Percentiles rank a stretch among this genome's conserved stretches.
phyloP scores from a whole-genome alignment of 2,888 invertebrate genomes.

The Acrobeloides nanus region DNA sequence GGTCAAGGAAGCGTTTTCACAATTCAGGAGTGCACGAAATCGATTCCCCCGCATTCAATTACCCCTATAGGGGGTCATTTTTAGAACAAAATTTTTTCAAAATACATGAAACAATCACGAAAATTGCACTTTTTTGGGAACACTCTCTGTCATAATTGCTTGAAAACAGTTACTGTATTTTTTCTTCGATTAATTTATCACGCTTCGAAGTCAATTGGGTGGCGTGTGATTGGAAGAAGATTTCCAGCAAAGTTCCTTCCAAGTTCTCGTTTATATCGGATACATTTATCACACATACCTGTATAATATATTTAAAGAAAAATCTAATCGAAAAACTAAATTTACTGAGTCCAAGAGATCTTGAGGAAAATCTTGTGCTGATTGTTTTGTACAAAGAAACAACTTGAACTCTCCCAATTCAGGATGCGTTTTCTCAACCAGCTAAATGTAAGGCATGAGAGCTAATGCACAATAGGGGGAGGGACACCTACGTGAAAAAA shows the following conservation, averaged over 20 bases:
- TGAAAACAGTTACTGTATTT: slow-evolving; percentile 10
- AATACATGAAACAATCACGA: too few relatives aligned
- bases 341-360: slow-evolving; percentile 18
- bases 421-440: slow-evolving; percentile 5
- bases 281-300: slow-evolving; percentile 22
- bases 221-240: slow-evolving; percentile 18
- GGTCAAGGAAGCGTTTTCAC: too few relatives aligned
- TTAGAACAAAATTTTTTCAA: neutral
- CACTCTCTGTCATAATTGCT: too few relatives aligned
- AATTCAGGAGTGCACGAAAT: too few relatives aligned
- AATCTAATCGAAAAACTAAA: neutral
- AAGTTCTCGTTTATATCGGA: too few relatives aligned
- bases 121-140: too few relatives aligned
- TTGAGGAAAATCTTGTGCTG: slow-evolving; percentile 6
- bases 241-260: slow-evolving; percentile 25
- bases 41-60: slow-evolving; percentile 31
- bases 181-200: slow-evolving; percentile 20
- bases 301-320: too few relatives aligned
- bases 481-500: too few relatives aligned
- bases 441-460: slow-evolving; percentile 19
- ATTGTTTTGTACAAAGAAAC: slow-evolving; percentile 14
- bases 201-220: slow-evolving; percentile 14
- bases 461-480: too few relatives aligned
- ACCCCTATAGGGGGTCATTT: neutral
- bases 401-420: slow-evolving; percentile 14